Conservation (phyloP, 2,888 invertebrate genomes). For the Ecliptopera silaceata region DNA sequence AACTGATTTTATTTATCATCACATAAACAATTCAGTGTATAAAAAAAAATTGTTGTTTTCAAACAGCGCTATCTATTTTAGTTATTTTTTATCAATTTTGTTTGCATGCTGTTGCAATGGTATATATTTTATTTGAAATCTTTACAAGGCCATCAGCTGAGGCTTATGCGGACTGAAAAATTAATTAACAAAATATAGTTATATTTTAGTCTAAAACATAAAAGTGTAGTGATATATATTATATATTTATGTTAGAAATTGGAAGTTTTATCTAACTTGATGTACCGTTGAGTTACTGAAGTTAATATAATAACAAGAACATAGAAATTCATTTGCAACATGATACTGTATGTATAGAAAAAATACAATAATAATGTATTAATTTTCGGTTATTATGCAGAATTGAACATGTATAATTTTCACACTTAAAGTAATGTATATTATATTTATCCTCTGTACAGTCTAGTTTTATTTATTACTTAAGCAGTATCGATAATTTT, state of each 20-base stretch:
- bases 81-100: constrained; percentile 70
- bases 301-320: no score
- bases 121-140: constrained; percentile 72
- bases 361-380: neutral
- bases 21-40: no score
- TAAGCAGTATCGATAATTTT: constrained; percentile 40
- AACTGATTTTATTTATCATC: no score
- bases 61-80: no score
- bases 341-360: neutral
- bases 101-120: constrained; percentile 74
- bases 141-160: constrained; percentile 48
- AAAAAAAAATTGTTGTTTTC: no score
- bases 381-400: constrained; percentile 1
- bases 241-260: neutral
- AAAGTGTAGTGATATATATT: neutral
- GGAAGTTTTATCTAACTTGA: neutral
- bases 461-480: constrained; percentile 52
- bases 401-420: constrained; percentile 13
- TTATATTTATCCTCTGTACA: constrained; percentile 50
- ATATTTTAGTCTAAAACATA: constrained; percentile 1
- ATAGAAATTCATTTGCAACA: neutral
- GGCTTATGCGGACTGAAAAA: constrained; percentile 55
- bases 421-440: constrained; percentile 13
- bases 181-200: neutral
- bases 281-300: no score